These are phyloP conservation scores for Clarias platycephalus DNA, from an alignment of 2,797 vertebrate species.

Conservation along the genomic window DNA sequence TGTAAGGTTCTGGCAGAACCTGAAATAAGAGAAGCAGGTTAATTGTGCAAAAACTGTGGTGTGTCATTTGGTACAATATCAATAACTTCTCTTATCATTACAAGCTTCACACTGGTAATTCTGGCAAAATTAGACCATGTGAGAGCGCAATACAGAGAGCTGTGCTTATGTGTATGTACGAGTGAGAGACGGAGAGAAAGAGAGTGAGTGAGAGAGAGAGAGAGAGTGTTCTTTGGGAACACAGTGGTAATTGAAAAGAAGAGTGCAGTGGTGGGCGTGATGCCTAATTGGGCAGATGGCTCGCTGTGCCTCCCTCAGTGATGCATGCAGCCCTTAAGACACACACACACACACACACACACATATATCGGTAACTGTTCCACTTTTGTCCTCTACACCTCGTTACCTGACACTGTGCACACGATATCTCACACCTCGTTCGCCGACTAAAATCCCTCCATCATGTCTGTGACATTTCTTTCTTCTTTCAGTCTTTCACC, in stretches of 20 bases:
- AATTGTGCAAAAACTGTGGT: conserved; percentile 14
- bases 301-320: conserved; percentile 67
- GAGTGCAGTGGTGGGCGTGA: conserved; percentile 68
- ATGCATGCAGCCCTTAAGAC: conserved; percentile 66
- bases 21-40: neutral
- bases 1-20: neutral
- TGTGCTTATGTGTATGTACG: conserved; percentile 11
- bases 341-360: conserved; percentile 29
- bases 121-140: neutral
- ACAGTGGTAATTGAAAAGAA: conserved; percentile 68
- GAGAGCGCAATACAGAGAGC: conserved; percentile 5
- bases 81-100: conserved; percentile 19
- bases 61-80: conserved; percentile 4
- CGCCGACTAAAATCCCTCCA: neutral
- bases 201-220: conserved; percentile 35
- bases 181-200: neutral
- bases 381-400: conserved; percentile 43
- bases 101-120: conserved; percentile 19
- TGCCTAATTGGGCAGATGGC: conserved; percentile 81
- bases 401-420: conserved; percentile 20
- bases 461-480: neutral
- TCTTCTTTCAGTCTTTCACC: neutral
- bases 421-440: conserved; percentile 4
- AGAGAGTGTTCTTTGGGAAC: conserved; percentile 21
- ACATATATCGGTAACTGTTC: conserved; percentile 26